Percentiles rank a stretch among this genome's conserved stretches.
Evolutionary conservation across 2,888 invertebrate genomes (phyloP).

Genomic region (Tuberolachnus salignus): DNA sequence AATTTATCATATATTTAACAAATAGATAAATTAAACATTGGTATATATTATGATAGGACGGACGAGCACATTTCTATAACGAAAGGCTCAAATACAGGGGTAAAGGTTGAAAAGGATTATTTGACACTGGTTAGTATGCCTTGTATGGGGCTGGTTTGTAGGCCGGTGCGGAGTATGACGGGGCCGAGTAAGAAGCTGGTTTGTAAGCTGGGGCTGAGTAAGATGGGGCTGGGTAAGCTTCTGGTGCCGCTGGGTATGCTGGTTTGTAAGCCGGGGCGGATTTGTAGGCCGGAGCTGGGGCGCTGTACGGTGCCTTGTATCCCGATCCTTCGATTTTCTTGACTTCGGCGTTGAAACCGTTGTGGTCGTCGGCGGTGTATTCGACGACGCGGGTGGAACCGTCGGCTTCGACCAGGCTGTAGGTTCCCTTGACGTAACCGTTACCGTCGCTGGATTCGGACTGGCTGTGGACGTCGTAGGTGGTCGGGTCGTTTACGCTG

Average conservation of each 20-base stretch:
- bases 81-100: too few species aligned
- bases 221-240: slow-evolving; percentile 30
- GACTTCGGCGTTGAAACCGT: slow-evolving; percentile 69
- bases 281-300: background rate
- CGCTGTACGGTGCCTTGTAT: slow-evolving; percentile 24
- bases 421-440: slow-evolving; percentile 61
- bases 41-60: too few species aligned
- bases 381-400: slow-evolving; percentile 67
- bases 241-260: slow-evolving; percentile 23
- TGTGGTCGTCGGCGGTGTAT: slow-evolving; percentile 66
- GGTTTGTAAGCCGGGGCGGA: slow-evolving; percentile 5
- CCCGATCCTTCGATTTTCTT: slow-evolving; percentile 61
- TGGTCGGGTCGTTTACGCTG: slow-evolving; percentile 59
- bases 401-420: slow-evolving; percentile 67
- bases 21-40: too few species aligned
- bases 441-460: slow-evolving; percentile 63
- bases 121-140: too few species aligned
- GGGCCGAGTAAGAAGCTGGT: slow-evolving; percentile 13
- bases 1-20: too few species aligned
- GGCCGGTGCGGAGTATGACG: slow-evolving; percentile 52
- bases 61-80: too few species aligned
- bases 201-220: slow-evolving; percentile 46
- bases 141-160: slow-evolving; percentile 51
- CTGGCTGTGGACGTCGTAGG: slow-evolving; percentile 59
- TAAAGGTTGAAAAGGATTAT: too few species aligned